phyloP scores from a whole-genome alignment of 2,888 invertebrate species.

The Chelonus formosanus region DNA sequence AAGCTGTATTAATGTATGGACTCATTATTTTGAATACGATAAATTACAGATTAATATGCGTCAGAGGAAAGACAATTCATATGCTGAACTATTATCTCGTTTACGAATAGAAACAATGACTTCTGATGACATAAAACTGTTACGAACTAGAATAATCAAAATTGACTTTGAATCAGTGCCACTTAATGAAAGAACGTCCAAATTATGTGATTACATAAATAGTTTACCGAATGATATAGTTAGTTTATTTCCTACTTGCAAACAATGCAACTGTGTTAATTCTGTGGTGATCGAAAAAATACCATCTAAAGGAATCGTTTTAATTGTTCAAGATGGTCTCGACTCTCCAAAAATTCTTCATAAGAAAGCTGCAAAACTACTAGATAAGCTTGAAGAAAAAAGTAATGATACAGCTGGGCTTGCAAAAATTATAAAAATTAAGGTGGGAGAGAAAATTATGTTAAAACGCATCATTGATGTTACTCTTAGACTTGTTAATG shows the following conservation, averaged over 20 bases:
- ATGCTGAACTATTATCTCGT: slow-evolving; percentile 39
- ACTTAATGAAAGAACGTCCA: slow-evolving; percentile 36
- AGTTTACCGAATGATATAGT: slow-evolving; percentile 45
- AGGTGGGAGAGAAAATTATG: slow-evolving; percentile 44
- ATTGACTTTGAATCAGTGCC: slow-evolving; percentile 17
- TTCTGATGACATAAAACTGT: slow-evolving; percentile 12
- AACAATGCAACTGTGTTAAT: slow-evolving; percentile 42
- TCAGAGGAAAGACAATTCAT: slow-evolving; percentile 40
- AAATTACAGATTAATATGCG: slow-evolving; percentile 49
- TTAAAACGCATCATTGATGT: slow-evolving; percentile 48
- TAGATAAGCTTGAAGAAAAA: slow-evolving; percentile 42
- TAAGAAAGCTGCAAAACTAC: slow-evolving; percentile 36
- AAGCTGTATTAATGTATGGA: slow-evolving; percentile 46
- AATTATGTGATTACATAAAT: slow-evolving; percentile 42
- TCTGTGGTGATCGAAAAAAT: slow-evolving; percentile 39
- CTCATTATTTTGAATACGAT: slow-evolving; percentile 45
- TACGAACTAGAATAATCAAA: slow-evolving; percentile 30
- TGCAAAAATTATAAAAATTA: slow-evolving; percentile 39
- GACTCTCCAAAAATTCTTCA: slow-evolving; percentile 38
- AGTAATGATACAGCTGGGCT: slow-evolving; percentile 44
- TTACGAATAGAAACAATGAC: slow-evolving; percentile 22
- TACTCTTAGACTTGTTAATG: slow-evolving; percentile 46
- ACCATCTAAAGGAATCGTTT: slow-evolving; percentile 35
- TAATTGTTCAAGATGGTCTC: slow-evolving; percentile 39
- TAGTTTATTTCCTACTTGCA: slow-evolving; percentile 42